Base-by-base conservation (phyloP, 1,140 invertebrate genomes). In the Gonatopus flavifemur region DNA sequence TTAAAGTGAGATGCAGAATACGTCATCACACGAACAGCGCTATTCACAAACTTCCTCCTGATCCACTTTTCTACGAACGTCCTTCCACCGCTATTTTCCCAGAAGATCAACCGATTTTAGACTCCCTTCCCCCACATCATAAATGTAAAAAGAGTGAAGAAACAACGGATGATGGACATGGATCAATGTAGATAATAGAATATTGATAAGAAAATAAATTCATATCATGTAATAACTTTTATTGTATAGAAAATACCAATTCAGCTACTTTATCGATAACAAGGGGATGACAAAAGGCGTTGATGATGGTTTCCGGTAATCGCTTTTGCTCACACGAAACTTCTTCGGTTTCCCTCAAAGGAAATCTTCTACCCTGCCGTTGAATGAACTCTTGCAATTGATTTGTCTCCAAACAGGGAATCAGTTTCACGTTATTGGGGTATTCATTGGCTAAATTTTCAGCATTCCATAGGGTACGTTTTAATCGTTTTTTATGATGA, bases 1-100 rank as follows among this genome's bases (percentile, higher is more conserved):
- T 84, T 0, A 82, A 84, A 47, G 82, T 90, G 0, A 78, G 84
- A 57, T 90, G 88, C 66, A 75, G 80, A 52, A 75, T 91, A 24
- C 83, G 86, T 68, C 88, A 91, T 64, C 87, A 84, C 82, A 43
- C 36, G 16, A 37, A 33, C 4, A 8, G 44, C 0, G 5, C n/a
- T 1, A 36, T 5, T n/a, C 57, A 57, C 4, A 15, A 41, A 20
- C 32, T 63, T 20, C 46, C 42, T 7, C 49, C 48, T 3, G 25
- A 9, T 1, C 19, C 46, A 2, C 25, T 62, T 19, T 64, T 54
- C 51, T 68, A 49, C 36, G 33, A 56, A 33, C 28, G 52, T 31
- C 56, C 54, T 3, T 36, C 21, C 7, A 50, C 59, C 18, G 58
- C 76, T 3, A 58, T 78, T 13, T 74, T 67, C 35, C 65, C 68